Percentiles rank a stretch among this genome's conserved stretches.
These are phyloP conservation scores for Aleiodes testaceus DNA, from an alignment of 2,888 invertebrate genomes.

Conservation along the genomic window DNA sequence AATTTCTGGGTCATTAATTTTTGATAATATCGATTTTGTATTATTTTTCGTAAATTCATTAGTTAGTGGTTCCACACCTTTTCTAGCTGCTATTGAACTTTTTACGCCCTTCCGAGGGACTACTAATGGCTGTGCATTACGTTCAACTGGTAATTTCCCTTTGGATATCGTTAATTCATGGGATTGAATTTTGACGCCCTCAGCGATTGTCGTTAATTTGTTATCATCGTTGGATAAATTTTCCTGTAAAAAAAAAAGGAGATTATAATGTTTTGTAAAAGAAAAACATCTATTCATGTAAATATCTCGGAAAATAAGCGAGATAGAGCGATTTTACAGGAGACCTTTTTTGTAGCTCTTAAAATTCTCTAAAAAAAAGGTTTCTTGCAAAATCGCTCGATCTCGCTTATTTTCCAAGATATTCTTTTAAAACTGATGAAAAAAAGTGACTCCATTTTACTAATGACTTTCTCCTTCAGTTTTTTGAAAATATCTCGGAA, in stretches of 20 bases:
- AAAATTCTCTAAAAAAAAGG: too few species aligned
- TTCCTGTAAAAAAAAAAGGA: background rate
- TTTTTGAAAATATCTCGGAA: too few species aligned
- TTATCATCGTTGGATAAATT: background rate
- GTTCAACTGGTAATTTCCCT: slow-evolving; percentile 40
- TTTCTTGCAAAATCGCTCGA: too few species aligned
- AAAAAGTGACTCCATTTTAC: too few species aligned
- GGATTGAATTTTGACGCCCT: slow-evolving; percentile 38
- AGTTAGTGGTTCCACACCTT: slow-evolving; percentile 42
- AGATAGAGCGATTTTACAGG: too few species aligned
- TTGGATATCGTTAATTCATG: slow-evolving; percentile 24
- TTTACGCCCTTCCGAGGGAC: slow-evolving; percentile 47
- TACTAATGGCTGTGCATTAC: slow-evolving; percentile 45
- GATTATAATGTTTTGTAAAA: too few species aligned
- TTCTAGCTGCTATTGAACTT: slow-evolving; percentile 45
- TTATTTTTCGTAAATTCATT: background rate
- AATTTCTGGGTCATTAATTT: background rate
- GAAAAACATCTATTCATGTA: background rate
- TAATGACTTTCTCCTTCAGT: too few species aligned
- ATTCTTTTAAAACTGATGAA: too few species aligned
- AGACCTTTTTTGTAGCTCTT: too few species aligned
- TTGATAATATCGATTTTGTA: background rate
- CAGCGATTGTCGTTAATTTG: slow-evolving; percentile 20
- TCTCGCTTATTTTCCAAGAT: too few species aligned
- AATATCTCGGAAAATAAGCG: background rate